Evolutionary conservation across 2,888 invertebrate species (phyloP), one percentile per base, ranked within the genome.

Genomic region (Archips xylosteana): DNA sequence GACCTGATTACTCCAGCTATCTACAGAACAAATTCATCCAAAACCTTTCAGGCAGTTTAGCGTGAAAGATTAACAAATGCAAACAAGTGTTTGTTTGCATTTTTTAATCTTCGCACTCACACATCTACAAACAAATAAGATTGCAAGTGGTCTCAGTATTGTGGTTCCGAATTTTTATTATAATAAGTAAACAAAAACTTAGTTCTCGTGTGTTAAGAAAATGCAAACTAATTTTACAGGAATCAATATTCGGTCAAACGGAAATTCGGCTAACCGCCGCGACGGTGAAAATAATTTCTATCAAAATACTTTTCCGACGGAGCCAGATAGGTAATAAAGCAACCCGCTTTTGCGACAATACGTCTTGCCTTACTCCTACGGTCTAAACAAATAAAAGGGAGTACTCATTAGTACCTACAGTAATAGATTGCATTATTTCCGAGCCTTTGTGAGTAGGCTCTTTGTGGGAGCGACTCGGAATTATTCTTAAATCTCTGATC

Each of bases 341-440:
- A 39, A 6, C 57, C 13, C 54, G 45, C 61, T 70, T 74, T 70
- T 60, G 47, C 51, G 65, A 70, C 51, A 70, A 54, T 39, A 32
- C 65, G 12, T 64, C 62, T 63, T 34, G 68, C 42, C 51, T 63
- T 32, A 6, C 63, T 13, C 13, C 45, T 13, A 34, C 63, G 10
- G 4, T 13, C 45, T 45, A 63, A 12, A 23, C 32, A 59, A 65
- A 49, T 61, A 70, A 45, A 68, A 72, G 42, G 34, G 39, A 36
- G 15, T 42, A 42, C 49, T 74, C 70, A 74, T 74, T 74, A 74
- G 63, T 69, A 5, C 36, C 36, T 36, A 36, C 45, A 49, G 63
- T 69, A 74, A 74, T 74, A 65, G 65, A 74, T 70, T 65, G 65
- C 59, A 65, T 74, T 70, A 74, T 68, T 74, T 39, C 57, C 42